Base-by-base conservation (phyloP, 2,113 vertebrate genomes). In the Nipponia nippon region DNA sequence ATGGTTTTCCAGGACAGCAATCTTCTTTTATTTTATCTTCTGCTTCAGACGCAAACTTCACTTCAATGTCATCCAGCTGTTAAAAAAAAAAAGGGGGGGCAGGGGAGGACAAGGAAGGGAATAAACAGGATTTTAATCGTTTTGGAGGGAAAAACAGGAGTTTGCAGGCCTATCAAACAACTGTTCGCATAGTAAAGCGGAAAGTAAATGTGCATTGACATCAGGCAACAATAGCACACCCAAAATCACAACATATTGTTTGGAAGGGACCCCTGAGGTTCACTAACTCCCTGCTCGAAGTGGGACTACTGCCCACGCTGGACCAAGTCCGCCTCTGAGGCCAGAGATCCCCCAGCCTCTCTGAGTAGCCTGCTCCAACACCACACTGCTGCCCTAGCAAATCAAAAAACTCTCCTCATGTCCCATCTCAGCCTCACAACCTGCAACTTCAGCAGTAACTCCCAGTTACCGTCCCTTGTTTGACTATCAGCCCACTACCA, bases 11-110 rank as follows among this genome's bases (percentile, higher is more conserved):
- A 47, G 99, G 99, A 98, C 99, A 99, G 98, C 99, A 99, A 21
- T 99, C 99, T 97, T 99, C 99, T 95, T 98, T 99, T 92, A 99
- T 97, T 99, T 99, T 99, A 97, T 99, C 99, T 63, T 99, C 99
- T 81, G 98, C 99, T 97, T 99, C 99, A 13, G 99, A 99, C 50
- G 99, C 98, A 97, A 99, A 99, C 95, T 99, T 98, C 87, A 99
- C 91, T 62, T 99, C 99, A 71, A 99, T 99, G 87, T 98, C 98
- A 95, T 99, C 99, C 97, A 99, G 94, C 99, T 99, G 94, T 42
- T 14, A 52, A 52, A 86, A 30, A 49, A 20, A n/a, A 10, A n/a
- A 20, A 2, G 50, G 44, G 6, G 32, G 9, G 42, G 7, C n/a
- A 10, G 50, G 19, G 23, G 15, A 9, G 18, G 19, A 7, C 38